Conservation (phyloP, 2,113 vertebrate species). For the Cyphotilapia sp. region DNA sequence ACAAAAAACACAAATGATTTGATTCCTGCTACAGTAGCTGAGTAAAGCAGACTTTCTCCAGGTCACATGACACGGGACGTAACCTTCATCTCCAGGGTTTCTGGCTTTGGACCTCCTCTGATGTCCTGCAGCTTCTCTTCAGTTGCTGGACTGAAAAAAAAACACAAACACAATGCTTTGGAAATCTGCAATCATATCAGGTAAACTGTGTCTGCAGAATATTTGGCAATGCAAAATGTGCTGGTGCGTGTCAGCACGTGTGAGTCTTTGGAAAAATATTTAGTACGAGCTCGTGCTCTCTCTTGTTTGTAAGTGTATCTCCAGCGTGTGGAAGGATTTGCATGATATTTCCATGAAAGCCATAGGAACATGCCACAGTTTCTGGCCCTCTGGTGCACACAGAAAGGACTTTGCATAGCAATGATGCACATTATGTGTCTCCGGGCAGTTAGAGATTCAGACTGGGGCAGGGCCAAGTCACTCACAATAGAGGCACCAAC, state of each 20-base stretch:
- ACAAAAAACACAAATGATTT: background rate
- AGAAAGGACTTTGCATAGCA: conserved; percentile 23
- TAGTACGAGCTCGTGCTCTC: background rate
- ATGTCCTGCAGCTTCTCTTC: background rate
- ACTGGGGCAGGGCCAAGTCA: background rate
- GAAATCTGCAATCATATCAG: background rate
- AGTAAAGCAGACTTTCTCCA: background rate
- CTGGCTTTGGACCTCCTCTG: background rate
- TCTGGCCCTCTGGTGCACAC: background rate
- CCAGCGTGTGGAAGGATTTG: conserved; percentile 26
- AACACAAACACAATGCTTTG: background rate
- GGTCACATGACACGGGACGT: background rate
- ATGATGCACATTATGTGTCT: background rate
- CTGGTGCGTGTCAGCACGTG: background rate
- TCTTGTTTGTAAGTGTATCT: background rate
- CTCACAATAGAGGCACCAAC: conserved; percentile 19
- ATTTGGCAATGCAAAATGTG: background rate
- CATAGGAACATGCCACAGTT: background rate
- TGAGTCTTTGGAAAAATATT: background rate
- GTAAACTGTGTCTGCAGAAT: background rate
- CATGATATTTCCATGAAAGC: conserved; percentile 53
- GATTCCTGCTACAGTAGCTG: background rate
- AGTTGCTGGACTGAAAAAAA: background rate
- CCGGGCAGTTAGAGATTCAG: background rate
- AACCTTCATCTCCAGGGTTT: background rate